Evolutionary conservation across 2,113 vertebrate genomes (phyloP).

Genomic region (Alligator mississippiensis): DNA sequence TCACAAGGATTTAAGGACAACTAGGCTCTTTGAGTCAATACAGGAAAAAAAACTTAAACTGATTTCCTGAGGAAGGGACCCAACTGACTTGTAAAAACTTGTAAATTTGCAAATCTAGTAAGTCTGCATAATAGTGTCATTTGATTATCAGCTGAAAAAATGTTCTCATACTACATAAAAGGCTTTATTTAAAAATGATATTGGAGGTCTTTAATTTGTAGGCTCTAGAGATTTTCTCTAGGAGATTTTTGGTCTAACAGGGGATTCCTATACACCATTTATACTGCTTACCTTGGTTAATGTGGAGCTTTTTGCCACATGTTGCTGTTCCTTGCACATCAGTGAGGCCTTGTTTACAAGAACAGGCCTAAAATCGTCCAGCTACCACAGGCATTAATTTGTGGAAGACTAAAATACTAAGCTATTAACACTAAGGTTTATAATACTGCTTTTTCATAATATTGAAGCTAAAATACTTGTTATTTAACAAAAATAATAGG

Average conservation of each 20-base stretch:
- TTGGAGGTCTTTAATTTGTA: conserved; percentile 79
- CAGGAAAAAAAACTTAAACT: conserved; percentile 80
- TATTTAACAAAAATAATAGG: conserved; percentile 24
- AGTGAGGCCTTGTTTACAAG: conserved; percentile 74
- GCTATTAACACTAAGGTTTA: conserved; percentile 63
- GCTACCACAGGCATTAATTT: conserved; percentile 73
- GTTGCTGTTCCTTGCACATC: conserved; percentile 71
- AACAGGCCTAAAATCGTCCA: conserved; percentile 69
- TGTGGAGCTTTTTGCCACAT: conserved; percentile 68
- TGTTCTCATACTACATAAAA: conserved; percentile 77
- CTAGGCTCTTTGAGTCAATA: conserved; percentile 82
- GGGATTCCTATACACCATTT: conserved; percentile 74
- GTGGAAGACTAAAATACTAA: conserved; percentile 72
- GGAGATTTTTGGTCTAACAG: conserved; percentile 69
- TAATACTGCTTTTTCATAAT: conserved; percentile 43
- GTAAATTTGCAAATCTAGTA: conserved; percentile 85
- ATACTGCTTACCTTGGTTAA: conserved; percentile 75
- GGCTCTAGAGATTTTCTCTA: conserved; percentile 73
- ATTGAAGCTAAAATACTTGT: background rate
- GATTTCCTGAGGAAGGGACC: conserved; percentile 86
- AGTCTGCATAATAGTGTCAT: conserved; percentile 82
- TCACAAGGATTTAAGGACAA: conserved; percentile 84
- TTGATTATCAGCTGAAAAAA: conserved; percentile 83
- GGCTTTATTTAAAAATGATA: conserved; percentile 81
- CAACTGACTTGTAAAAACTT: conserved; percentile 85